phyloP scores from a whole-genome alignment of 2,113 vertebrate genomes.

The Alethe diademata region DNA sequence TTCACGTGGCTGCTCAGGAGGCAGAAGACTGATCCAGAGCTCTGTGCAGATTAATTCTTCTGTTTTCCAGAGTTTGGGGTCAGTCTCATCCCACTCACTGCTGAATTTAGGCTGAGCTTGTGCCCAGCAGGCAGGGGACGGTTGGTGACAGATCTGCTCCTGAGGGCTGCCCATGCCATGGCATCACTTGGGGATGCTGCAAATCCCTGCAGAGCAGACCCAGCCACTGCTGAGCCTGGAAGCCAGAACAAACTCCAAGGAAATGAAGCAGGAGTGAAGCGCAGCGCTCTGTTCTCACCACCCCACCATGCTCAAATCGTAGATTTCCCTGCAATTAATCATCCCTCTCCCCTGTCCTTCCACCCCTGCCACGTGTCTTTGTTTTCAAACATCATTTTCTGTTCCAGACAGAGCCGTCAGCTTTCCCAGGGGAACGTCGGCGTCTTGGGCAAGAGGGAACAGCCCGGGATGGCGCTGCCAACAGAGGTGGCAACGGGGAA shows the following conservation, averaged over 20 bases:
- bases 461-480: neutral
- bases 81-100: accelerated
- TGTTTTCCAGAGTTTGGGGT: neutral
- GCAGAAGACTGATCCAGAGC: neutral
- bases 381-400: neutral
- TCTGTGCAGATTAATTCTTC: neutral
- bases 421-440: neutral
- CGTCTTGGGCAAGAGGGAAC: neutral
- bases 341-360: neutral
- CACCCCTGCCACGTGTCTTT: neutral
- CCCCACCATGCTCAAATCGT: accelerated
- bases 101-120: neutral
- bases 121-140: neutral
- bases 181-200: neutral
- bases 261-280: neutral
- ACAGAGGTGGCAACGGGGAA: neutral
- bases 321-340: neutral
- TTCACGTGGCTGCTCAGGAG: neutral
- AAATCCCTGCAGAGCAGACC: neutral
- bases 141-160: neutral
- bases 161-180: neutral
- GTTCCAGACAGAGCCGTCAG: neutral
- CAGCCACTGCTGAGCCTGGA: neutral
- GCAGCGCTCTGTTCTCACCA: neutral
- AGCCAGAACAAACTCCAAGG: neutral